Evolutionary conservation across 1,140 invertebrate species (phyloP), one percentile per base, ranked within the genome.

Genomic region (Heliconius hewitsoni): DNA sequence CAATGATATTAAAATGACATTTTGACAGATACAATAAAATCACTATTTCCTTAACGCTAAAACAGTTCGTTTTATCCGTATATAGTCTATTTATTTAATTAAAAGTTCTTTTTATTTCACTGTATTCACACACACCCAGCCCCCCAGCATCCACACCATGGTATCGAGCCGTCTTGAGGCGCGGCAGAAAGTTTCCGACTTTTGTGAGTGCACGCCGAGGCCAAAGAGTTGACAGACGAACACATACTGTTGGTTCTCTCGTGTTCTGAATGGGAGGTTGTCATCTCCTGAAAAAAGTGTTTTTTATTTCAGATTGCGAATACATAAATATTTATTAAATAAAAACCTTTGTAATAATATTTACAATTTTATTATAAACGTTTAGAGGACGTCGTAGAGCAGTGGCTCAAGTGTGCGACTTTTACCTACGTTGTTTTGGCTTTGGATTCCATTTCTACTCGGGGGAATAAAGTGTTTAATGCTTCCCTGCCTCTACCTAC

Each of bases 61-160:
- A 66, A 66, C 13, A 6, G 30, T 66, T 75, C 18, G 30, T 75
- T 75, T 23, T 27, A 39, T 8, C 8, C 27, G 6, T 66, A 27
- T 30, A 66, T 66, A 66, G 60, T 66, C 60, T 66, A 57, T 57
- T 27, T 30, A n/a, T 66, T 11, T 30, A 16, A 23, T 23, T 23
- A 23, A 9, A 52, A 23, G n/a, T 57, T 57, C 9, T 57, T 57
- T 30, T 27, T 4, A 46, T 11, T 23, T 46, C 75, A 46, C 73
- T 46, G 37, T 55, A 9, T 70, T 95, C 91, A 97, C 74, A 97
- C 93, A 92, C 97, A 98, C 5, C 97, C 97, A 81, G 98, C 98
- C 16, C 97, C 97, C 97, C 97, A 98, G 85, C 97, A 98, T 0
- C 97, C 97, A 86, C 97, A 98, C 97, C 97, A 98, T 0, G 97